Conservation (phyloP, 2,113 vertebrate genomes). For the Castor canadensis region DNA sequence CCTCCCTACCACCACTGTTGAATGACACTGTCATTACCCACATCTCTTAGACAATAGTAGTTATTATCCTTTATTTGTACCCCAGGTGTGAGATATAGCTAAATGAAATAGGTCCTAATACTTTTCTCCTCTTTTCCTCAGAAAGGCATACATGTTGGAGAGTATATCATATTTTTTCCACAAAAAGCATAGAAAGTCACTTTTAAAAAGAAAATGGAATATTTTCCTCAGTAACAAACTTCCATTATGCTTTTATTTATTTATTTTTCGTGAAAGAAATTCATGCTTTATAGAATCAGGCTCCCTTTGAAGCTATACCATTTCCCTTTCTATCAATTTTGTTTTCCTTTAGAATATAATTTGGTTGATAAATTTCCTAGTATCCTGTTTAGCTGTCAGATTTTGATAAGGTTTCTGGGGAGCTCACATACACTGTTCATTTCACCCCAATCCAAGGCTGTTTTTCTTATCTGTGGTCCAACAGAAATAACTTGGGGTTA, state of each 20-base stretch:
- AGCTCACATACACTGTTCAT: slow-evolving; percentile 40
- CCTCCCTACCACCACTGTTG: background rate
- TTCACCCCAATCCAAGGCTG: slow-evolving; percentile 58
- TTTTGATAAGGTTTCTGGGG: slow-evolving; percentile 69
- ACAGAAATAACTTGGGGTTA: slow-evolving; percentile 73
- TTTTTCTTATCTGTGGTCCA: slow-evolving; percentile 67
- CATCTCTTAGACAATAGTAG: slow-evolving; percentile 32
- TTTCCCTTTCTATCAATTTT: slow-evolving; percentile 58
- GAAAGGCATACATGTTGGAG: slow-evolving; percentile 19
- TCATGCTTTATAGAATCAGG: slow-evolving; percentile 23
- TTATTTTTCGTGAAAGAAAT: slow-evolving; percentile 66
- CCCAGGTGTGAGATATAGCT: slow-evolving; percentile 50
- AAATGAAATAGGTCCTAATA: slow-evolving; percentile 55
- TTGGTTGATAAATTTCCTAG: slow-evolving; percentile 71
- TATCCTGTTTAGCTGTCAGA: slow-evolving; percentile 71
- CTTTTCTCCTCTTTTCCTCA: background rate
- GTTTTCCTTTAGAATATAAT: slow-evolving; percentile 65
- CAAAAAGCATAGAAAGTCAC: slow-evolving; percentile 47
- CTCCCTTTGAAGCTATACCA: slow-evolving; percentile 62
- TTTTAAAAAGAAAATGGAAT: slow-evolving; percentile 60
- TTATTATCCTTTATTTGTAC: slow-evolving; percentile 63
- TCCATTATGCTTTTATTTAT: slow-evolving; percentile 65
- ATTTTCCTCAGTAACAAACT: slow-evolving; percentile 58
- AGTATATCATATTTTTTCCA: background rate
- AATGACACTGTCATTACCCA: background rate